Conservation (phyloP, 1,140 invertebrate species). For the Trinorchestia longiramus region DNA sequence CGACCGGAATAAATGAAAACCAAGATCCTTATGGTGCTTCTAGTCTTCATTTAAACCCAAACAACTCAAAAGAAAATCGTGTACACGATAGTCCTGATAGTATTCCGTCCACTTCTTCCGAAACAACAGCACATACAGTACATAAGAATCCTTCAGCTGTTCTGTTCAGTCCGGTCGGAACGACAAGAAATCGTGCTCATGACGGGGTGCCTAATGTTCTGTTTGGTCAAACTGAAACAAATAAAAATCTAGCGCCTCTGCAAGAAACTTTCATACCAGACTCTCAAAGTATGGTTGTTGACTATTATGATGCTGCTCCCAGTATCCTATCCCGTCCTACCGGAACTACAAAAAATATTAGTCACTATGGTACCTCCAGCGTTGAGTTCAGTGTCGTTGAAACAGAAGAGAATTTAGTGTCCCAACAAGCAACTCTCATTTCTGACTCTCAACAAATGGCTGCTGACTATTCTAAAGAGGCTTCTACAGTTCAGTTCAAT, state of each 20-base stretch:
- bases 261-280: not conserved
- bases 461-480: no score
- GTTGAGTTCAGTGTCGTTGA: no score
- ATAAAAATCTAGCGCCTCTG: not conserved
- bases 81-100: not conserved
- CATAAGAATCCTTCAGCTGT: not conserved
- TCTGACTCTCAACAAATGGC: no score
- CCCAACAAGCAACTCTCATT: no score
- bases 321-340: not conserved
- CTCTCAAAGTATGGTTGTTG: not conserved
- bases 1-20: not conserved
- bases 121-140: not conserved
- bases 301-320: not conserved
- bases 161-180: not conserved
- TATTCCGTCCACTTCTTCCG: not conserved
- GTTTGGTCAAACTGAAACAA: not conserved
- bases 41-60: not conserved
- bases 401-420: no score
- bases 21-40: not conserved
- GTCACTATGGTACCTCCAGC: no score
- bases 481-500: no score
- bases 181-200: not conserved
- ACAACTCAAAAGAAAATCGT: not conserved
- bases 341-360: not conserved
- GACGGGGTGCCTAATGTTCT: not conserved